These are phyloP conservation scores for Momotus momota DNA, from an alignment of 2,797 vertebrate species.

Conservation along the genomic window DNA sequence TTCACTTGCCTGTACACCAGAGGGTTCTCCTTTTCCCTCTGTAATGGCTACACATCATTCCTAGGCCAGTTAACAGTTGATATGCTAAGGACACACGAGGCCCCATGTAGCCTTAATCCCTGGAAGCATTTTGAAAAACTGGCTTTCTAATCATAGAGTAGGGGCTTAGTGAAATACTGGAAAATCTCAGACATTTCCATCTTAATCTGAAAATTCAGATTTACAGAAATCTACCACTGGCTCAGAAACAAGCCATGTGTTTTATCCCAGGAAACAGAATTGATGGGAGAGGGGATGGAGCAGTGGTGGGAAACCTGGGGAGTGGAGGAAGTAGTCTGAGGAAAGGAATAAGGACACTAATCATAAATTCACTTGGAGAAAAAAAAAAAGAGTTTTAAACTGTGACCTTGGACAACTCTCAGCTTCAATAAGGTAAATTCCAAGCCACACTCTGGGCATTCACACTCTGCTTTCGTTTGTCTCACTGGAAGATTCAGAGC, in stretches of 20 bases:
- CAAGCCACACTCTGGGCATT: rapidly evolving
- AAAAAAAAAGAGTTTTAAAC: not conserved
- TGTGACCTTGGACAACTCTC: not conserved
- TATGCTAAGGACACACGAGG: not conserved
- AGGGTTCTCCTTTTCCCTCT: not conserved
- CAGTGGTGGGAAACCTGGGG: not conserved
- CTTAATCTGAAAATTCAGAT: not conserved
- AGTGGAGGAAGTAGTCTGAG: not conserved
- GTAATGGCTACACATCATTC: not conserved
- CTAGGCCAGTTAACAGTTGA: rapidly evolving
- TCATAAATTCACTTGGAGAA: not conserved
- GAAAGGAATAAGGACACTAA: not conserved
- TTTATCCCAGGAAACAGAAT: not conserved
- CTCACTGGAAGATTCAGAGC: not conserved
- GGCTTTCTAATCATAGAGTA: not conserved
- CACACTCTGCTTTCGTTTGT: not conserved
- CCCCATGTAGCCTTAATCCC: rapidly evolving
- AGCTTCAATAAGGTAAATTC: not conserved
- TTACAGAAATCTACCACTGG: not conserved
- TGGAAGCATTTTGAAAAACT: not conserved
- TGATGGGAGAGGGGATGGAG: not conserved
- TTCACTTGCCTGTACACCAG: not conserved
- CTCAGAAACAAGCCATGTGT: rapidly evolving
- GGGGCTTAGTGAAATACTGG: not conserved
- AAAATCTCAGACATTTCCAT: not conserved